Evolutionary conservation across 2,888 invertebrate species (phyloP), one percentile per base, ranked within the genome.

Genomic region (Eulithis prunata): DNA sequence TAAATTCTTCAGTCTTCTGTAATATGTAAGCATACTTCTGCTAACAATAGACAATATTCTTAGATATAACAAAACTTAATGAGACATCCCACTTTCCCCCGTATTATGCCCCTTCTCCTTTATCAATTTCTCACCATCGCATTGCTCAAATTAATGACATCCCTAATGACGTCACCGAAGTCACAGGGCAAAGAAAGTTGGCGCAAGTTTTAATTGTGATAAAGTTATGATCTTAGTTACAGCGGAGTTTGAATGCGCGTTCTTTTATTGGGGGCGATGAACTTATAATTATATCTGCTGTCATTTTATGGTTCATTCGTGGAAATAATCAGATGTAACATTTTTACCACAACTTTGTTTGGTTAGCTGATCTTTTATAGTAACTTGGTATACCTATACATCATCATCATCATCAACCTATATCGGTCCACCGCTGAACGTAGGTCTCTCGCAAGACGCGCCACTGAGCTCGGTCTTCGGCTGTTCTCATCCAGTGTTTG

Each of bases 121-220:
- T 54, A 64, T 64, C 63, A 63, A 64, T 64, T 41, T 58, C 59
- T 59, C 51, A 59, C 59, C 49, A 64, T 55, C 32, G 46, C 41
- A 47, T 47, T 41, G 28, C 36, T 51, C 62, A 53, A 57, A 65
- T 66, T 66, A 66, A 62, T 66, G 61, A 57, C 53, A 47, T 55
- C 28, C 51, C n/a, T 66, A 66, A 61, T 66, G 66, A 66, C 57
- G 62, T 66, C 62, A 56, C 64, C 38, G 56, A 57, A 54, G 65
- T 61, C 52, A 49, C 64, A 54, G 46, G 21, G 21, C 32, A 54
- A 62, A 57, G 65, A 59, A 65, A 62, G 61, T 66, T 66, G 49
- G 53, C 32, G 53, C 49, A 62, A 66, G 53, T 66, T 66, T 66
- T 66, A 66, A 66, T 66, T 66, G 62, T 66, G 49, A 54, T 62